These are phyloP conservation scores for Gallinago solitaria DNA, from an alignment of 2,797 vertebrate species.

Conservation along the genomic window DNA sequence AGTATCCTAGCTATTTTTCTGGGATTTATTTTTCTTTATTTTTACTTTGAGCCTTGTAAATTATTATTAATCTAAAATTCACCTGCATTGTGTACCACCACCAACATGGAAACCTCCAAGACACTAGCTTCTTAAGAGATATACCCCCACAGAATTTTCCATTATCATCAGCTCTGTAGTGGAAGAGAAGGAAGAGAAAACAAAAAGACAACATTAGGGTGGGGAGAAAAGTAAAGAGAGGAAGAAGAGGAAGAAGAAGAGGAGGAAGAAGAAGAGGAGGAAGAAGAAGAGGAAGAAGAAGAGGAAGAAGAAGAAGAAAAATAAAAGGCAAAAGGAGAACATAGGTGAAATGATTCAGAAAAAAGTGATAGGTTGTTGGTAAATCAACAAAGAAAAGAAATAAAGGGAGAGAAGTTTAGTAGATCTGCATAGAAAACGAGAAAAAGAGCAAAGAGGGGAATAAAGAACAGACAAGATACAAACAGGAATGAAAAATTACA, in stretches of 20 bases:
- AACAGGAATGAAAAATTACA: conserved; percentile 24
- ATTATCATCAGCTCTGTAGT: neutral
- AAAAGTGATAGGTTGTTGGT: neutral
- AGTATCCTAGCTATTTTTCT: neutral
- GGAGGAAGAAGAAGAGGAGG: no score
- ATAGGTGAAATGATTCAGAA: neutral
- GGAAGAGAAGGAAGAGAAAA: neutral
- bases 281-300: neutral
- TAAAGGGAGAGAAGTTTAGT: neutral
- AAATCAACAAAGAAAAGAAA: conserved; percentile 13
- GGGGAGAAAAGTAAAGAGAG: neutral
- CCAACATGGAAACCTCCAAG: neutral
- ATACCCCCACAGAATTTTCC: neutral
- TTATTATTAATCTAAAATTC: neutral
- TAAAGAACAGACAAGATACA: conserved; percentile 9
- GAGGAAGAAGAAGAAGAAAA: neutral
- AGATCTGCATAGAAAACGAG: neutral
- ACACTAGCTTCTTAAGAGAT: neutral
- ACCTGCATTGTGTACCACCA: neutral
- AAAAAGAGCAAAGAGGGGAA: neutral
- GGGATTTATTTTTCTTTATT: neutral
- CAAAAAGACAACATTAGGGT: neutral
- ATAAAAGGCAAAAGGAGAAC: neutral
- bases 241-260: neutral
- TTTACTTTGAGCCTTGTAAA: neutral